Percentiles rank a stretch among this genome's conserved stretches.
Evolutionary conservation across 1,140 invertebrate species (phyloP).

Genomic region (Eumaeus atala): DNA sequence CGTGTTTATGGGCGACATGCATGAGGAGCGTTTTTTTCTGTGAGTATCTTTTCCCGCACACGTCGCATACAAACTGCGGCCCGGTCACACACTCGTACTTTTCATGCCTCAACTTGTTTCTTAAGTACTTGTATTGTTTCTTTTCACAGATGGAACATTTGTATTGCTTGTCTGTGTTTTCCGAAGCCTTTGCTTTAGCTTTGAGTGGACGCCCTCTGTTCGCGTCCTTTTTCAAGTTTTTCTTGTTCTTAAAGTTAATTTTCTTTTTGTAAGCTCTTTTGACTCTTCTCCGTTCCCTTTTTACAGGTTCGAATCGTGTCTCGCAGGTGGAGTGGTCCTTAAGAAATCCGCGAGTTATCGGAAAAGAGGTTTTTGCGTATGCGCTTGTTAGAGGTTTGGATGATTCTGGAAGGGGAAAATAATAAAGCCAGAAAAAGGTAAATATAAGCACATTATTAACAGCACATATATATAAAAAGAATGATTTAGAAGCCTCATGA

Average conservation of each 20-base stretch:
- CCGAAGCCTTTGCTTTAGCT: constrained; percentile 17
- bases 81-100: constrained; percentile 69
- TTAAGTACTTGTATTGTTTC: constrained; percentile 61
- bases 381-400: constrained; percentile 37
- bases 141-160: constrained; percentile 60
- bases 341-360: constrained; percentile 60
- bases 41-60: constrained; percentile 57
- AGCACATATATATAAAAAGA: constrained; percentile 22
- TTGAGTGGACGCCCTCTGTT: constrained; percentile 12
- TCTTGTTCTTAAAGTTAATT: constrained; percentile 26
- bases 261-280: constrained; percentile 33
- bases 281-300: constrained; percentile 27
- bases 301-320: constrained; percentile 6
- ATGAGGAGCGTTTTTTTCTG: constrained; percentile 68
- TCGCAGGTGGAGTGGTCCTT: constrained; percentile 33
- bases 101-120: constrained; percentile 62
- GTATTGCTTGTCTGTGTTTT: constrained; percentile 34
- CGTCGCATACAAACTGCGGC: constrained; percentile 67
- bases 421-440: constrained; percentile 58
- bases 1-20: constrained; percentile 65
- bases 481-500: constrained; percentile 4
- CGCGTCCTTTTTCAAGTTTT: constrained; percentile 27
- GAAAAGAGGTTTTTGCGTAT: constrained; percentile 58
- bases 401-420: constrained; percentile 62
- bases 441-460: constrained; percentile 36